Base-by-base conservation (phyloP, 2,888 invertebrate species). In the Aradus depressus region DNA sequence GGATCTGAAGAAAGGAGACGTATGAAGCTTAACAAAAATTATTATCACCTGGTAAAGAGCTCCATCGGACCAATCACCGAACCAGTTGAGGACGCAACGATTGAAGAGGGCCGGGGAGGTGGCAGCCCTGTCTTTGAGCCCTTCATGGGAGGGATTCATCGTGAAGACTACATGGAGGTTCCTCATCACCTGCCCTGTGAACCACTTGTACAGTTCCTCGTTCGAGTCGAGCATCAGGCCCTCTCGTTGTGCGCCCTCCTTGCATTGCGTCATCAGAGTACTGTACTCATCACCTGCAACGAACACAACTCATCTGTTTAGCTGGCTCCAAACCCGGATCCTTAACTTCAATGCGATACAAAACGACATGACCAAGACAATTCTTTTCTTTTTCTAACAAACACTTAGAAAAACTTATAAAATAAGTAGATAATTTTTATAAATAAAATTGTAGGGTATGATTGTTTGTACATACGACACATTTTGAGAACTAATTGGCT, bases 91-190 rank as follows among this genome's bases (percentile, higher is more conserved):
- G 12, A 80, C 80, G 51, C 63, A 79, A 68, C 97, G 81, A 74
- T 98, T 99, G 76, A 98, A 98, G 51, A 98, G 74, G 3, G 98
- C 98, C 25, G 98, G 98, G 4, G 98, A 98, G 0, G 98, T 99
- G 8, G 98, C 92, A 1, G 98, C 98, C 57, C 97, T 79, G 70
- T 97, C 97, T 69, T 98, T 96, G 37, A 99, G 75, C 0, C 97
- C 98, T 65, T 98, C 96, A 0, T 95, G 90, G 1, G 93, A 95
- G 6, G 98, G 98, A 72, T 99, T 99, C 98, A 99, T 99, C 1
- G 98, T 99, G 72, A 99, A 99, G 38, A 99, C 98, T 8, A 99
- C 98, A 70, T 99, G 98, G 43, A 99, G 75, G 69, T 99, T 99
- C 57, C 88, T 84, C 92, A 98, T 98, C 31, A 98, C 96, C 78